Conservation (phyloP, 1,140 invertebrate genomes). For the Anoplophora glabripennis region DNA sequence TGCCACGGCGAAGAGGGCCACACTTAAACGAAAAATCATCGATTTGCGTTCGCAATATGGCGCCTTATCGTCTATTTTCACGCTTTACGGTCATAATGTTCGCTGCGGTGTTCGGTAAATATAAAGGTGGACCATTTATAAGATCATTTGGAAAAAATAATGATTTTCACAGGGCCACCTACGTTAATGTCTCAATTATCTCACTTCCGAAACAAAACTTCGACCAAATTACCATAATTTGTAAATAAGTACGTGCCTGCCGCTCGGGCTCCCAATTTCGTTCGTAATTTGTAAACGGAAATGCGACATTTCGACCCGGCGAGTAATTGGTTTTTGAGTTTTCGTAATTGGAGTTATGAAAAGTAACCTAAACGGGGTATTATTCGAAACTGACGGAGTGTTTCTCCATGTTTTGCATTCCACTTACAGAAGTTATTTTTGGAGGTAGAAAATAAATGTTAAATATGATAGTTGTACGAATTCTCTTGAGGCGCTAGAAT, state of each 20-base stretch:
- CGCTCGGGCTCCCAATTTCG: not conserved
- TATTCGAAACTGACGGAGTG: too few species aligned
- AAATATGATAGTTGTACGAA: too few species aligned
- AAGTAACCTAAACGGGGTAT: too few species aligned
- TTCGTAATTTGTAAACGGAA: not conserved
- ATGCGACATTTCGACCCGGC: not conserved
- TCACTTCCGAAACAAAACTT: not conserved
- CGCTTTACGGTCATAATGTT: not conserved
- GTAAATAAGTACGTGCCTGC: conserved; percentile 1
- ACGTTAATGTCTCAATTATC: conserved; percentile 13
- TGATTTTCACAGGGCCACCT: conserved; percentile 1
- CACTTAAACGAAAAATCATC: conserved; percentile 1
- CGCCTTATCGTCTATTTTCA: not conserved
- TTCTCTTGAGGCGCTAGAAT: too few species aligned
- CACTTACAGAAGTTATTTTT: too few species aligned
- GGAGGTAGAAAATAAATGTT: too few species aligned
- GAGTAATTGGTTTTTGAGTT: too few species aligned
- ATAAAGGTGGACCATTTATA: conserved; percentile 7
- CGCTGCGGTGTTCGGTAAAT: conserved; percentile 1
- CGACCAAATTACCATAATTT: conserved; percentile 10
- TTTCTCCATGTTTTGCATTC: too few species aligned
- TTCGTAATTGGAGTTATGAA: too few species aligned
- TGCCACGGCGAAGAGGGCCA: too few species aligned
- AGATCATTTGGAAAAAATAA: conserved; percentile 7
- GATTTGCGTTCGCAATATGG: conserved; percentile 2